Percentiles rank a stretch among this genome's conserved stretches.
phyloP scores from a whole-genome alignment of 2,888 invertebrate genomes.

The Macrophya alboannulata region DNA sequence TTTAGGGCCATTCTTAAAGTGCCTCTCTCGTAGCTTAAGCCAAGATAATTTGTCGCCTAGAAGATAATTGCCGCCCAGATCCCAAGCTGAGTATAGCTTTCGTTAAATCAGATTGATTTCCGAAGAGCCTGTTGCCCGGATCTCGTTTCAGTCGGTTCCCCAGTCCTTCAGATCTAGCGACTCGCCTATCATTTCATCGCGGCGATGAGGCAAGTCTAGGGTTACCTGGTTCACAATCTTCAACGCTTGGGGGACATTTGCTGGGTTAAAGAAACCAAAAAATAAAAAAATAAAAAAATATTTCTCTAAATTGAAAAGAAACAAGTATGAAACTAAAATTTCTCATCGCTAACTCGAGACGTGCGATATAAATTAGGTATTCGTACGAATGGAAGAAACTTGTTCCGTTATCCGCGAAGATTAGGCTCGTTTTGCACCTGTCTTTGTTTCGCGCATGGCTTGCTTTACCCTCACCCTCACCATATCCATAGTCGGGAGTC shows the following conservation, averaged over 20 bases:
- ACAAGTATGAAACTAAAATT: neutral
- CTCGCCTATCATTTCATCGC: slow-evolving; percentile 54
- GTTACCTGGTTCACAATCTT: slow-evolving; percentile 46
- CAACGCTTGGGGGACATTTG: slow-evolving; percentile 1
- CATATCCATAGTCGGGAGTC: slow-evolving; percentile 64
- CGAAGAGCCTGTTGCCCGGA: slow-evolving; percentile 33
- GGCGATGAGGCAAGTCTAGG: slow-evolving; percentile 27
- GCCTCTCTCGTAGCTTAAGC: slow-evolving; percentile 29
- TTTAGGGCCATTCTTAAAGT: neutral
- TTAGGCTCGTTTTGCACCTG: slow-evolving; percentile 65
- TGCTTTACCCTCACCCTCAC: neutral
- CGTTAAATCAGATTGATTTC: slow-evolving; percentile 45
- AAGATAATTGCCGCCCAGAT: slow-evolving; percentile 30
- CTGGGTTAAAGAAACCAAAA: neutral
- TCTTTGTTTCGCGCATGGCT: slow-evolving; percentile 57
- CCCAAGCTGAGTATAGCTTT: slow-evolving; percentile 8
- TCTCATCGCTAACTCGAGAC: neutral
- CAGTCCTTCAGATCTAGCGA: neutral
- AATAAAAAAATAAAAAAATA: neutral
- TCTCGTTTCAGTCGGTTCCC: slow-evolving; percentile 34
- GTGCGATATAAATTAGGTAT: slow-evolving; percentile 5
- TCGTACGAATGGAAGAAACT: slow-evolving; percentile 60
- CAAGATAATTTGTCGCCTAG: slow-evolving; percentile 48
- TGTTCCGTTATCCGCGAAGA: slow-evolving; percentile 63
- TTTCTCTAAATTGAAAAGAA: neutral